Evolutionary conservation across 2,797 vertebrate genomes (phyloP).

Genomic region (Rhinella marina): DNA sequence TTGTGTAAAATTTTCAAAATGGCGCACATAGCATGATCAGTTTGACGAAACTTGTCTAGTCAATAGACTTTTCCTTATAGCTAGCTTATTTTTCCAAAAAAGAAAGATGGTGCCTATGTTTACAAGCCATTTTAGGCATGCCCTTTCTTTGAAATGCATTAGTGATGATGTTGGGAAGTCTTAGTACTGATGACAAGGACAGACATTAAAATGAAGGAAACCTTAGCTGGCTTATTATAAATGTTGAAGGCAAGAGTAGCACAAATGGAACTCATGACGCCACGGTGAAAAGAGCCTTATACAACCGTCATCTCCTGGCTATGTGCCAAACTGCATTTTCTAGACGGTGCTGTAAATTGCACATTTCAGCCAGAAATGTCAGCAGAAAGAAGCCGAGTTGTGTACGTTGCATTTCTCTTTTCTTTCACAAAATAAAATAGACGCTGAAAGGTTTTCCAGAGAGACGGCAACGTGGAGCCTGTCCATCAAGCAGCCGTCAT

Average conservation of each 20-base stretch:
- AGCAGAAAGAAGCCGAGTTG: background rate
- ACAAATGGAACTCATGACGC: background rate
- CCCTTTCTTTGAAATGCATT: no score
- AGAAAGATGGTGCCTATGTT: no score
- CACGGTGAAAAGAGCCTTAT: background rate
- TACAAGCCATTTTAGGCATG: no score
- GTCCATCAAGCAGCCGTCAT: slow-evolving; percentile 15
- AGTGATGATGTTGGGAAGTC: no score
- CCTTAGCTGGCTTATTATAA: background rate
- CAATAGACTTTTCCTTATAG: no score
- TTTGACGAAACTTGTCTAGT: no score
- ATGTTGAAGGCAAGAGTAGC: background rate
- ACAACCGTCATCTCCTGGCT: background rate
- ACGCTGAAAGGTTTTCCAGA: background rate
- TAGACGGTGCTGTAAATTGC: background rate
- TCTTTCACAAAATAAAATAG: slow-evolving; percentile 13
- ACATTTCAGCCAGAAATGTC: background rate
- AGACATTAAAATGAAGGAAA: background rate
- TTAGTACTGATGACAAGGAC: no score
- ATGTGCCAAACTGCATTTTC: background rate
- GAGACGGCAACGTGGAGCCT: background rate
- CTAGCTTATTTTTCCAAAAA: no score
- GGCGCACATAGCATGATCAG: no score
- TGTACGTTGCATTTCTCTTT: background rate
- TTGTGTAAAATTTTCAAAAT: no score